These are phyloP conservation scores for Ectobius pallidus DNA, from an alignment of 2,888 invertebrate genomes.

Conservation along the genomic window DNA sequence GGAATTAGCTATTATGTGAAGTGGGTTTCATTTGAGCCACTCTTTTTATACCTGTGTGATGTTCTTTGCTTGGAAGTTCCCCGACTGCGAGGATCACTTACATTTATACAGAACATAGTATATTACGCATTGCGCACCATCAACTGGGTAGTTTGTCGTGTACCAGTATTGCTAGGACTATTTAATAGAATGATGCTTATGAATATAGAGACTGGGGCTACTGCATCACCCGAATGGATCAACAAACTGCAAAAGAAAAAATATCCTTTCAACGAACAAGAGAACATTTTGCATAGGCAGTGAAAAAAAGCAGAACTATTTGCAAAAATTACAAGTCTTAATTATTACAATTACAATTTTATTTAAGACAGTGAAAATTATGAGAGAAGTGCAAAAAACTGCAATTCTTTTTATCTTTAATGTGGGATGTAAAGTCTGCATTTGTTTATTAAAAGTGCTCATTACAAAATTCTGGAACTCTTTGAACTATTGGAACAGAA, in stretches of 20 bases:
- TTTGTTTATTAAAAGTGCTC: too few species aligned
- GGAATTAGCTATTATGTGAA: constrained; percentile 51
- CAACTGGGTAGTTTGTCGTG: constrained; percentile 29
- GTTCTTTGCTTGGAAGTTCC: constrained; percentile 47
- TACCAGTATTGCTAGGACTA: constrained; percentile 28
- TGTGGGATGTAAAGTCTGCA: too few species aligned
- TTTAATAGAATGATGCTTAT: constrained; percentile 38
- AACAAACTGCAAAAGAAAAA: background rate
- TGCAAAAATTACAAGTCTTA: too few species aligned
- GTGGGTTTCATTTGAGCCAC: constrained; percentile 47
- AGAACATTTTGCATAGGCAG: too few species aligned
- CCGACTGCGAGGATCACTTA: constrained; percentile 46
- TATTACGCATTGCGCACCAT: constrained; percentile 34
- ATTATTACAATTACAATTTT: too few species aligned
- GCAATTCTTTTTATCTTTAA: too few species aligned
- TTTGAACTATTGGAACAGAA: too few species aligned
- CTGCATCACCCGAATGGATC: constrained; percentile 25
- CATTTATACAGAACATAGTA: constrained; percentile 45
- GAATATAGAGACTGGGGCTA: constrained; percentile 26
- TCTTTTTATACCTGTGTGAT: constrained; percentile 20
- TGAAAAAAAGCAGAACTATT: too few species aligned
- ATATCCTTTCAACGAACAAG: too few species aligned
- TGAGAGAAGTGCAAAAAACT: too few species aligned
- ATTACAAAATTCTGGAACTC: too few species aligned
- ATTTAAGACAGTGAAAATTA: too few species aligned